Evolutionary conservation across 2,113 vertebrate species (phyloP).

Genomic region (Fulmarus glacialis): DNA sequence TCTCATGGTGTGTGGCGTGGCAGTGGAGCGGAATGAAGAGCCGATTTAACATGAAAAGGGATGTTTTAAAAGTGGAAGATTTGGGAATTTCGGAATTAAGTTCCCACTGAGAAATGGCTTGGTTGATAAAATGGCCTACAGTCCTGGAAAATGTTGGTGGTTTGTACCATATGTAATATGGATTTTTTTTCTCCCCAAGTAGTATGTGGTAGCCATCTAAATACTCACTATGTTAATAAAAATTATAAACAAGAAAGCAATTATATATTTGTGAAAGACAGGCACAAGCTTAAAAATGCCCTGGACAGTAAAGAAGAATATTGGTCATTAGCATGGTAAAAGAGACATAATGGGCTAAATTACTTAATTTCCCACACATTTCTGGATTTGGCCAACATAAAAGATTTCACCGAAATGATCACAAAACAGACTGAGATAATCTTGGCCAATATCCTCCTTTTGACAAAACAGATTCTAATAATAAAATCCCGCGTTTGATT

Average conservation of each 20-base stretch:
- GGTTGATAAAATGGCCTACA: not conserved
- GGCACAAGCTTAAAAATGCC: not conserved
- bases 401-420: not conserved
- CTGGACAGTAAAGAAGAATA: not conserved
- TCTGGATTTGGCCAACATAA: not conserved
- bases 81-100: not conserved
- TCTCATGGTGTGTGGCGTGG: not conserved
- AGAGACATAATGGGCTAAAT: slow-evolving; percentile 20
- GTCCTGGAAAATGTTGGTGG: not conserved
- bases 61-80: not conserved
- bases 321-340: not conserved
- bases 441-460: slow-evolving; percentile 22
- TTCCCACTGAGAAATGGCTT: not conserved
- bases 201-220: not conserved
- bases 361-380: slow-evolving; percentile 18
- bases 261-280: not conserved
- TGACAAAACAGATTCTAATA: slow-evolving; percentile 21
- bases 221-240: not conserved
- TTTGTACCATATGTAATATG: not conserved
- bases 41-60: not conserved
- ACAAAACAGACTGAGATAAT: slow-evolving; percentile 14
- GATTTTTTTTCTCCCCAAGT: not conserved
- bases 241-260: not conserved
- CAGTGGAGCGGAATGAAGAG: not conserved
- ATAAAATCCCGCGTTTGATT: not conserved